These are phyloP conservation scores for Amiota communis DNA, from an alignment of 2,888 invertebrate genomes.

Conservation along the genomic window DNA sequence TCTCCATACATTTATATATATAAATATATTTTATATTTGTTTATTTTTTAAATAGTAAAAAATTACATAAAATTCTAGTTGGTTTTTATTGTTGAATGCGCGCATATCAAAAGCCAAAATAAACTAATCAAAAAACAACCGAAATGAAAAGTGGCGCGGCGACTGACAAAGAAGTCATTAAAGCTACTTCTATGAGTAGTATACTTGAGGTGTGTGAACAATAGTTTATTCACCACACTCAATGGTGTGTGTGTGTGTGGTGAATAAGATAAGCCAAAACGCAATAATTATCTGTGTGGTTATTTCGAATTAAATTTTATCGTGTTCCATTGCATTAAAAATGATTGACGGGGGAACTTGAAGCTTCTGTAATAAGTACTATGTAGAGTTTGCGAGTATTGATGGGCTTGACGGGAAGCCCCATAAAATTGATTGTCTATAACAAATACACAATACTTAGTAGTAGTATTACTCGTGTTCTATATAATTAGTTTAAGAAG, in stretches of 20 bases:
- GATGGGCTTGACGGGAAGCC: too few species aligned
- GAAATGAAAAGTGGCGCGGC: not conserved
- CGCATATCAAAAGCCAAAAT: conserved; percentile 26
- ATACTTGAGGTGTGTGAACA: too few species aligned
- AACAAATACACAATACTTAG: too few species aligned
- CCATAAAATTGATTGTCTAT: too few species aligned
- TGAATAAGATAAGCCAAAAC: conserved; percentile 20
- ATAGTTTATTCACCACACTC: not conserved
- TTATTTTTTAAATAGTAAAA: not conserved
- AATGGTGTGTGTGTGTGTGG: not conserved
- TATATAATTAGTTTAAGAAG: not conserved
- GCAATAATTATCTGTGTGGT: conserved; percentile 6
- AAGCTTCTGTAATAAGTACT: too few species aligned
- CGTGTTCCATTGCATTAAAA: not conserved
- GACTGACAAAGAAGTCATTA: too few species aligned
- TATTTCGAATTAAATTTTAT: not conserved
- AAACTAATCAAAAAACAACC: conserved; percentile 17
- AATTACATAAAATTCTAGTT: not conserved
- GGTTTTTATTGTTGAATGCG: conserved; percentile 14
- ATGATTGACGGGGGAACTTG: not conserved
- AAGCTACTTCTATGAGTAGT: too few species aligned
- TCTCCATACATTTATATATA: too few species aligned
- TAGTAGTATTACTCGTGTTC: too few species aligned
- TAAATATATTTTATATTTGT: too few species aligned
- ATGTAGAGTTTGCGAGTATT: too few species aligned